Evolutionary conservation across 2,113 vertebrate genomes (phyloP), one percentile per base, ranked within the genome.

Genomic region (Malaclemys terrapin): DNA sequence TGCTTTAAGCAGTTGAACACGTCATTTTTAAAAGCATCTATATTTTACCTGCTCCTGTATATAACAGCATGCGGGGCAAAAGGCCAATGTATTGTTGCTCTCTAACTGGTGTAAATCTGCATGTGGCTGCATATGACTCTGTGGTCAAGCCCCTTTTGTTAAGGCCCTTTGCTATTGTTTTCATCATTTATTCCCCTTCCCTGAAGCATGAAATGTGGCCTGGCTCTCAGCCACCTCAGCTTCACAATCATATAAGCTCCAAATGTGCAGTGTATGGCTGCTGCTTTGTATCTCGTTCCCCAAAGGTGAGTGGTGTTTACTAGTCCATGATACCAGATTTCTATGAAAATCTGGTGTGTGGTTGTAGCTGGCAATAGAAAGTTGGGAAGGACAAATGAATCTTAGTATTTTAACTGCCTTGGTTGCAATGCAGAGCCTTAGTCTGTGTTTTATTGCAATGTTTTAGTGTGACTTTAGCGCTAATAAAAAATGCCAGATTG

Each of bases 131-230:
- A 97, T 96, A 93, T 97, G 97, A 97, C 96, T 93, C 89, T 47
- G 31, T 95, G 94, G 75, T 97, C 95, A 0, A 59, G 91, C 93
- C 94, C 90, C 95, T 89, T 97, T 97, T 97, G 97, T 97, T 86
- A 95, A 96, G 76, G 88, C 92, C 93, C 94, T 97, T 96, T 97
- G 92, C 89, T 91, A 22, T 89, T 75, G 96, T 94, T 97, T 96
- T 96, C 92, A 95, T 95, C 97, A 90, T 96, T 96, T 96, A 96
- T 97, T 97, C 82, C 94, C 82, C 80, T 97, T 94, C 96, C 96
- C 91, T 96, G 97, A 96, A 97, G 97, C 96, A 95, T 97, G 95
- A 97, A 97, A 96, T 97, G 95, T 69, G 94, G 80, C 54, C 95
- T 97, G 96, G 97, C 96, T 0, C 92, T 93, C 76, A 5, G 97